These are phyloP conservation scores for Caranx melampygus DNA, from an alignment of 2,113 vertebrate species.

Conservation along the genomic window DNA sequence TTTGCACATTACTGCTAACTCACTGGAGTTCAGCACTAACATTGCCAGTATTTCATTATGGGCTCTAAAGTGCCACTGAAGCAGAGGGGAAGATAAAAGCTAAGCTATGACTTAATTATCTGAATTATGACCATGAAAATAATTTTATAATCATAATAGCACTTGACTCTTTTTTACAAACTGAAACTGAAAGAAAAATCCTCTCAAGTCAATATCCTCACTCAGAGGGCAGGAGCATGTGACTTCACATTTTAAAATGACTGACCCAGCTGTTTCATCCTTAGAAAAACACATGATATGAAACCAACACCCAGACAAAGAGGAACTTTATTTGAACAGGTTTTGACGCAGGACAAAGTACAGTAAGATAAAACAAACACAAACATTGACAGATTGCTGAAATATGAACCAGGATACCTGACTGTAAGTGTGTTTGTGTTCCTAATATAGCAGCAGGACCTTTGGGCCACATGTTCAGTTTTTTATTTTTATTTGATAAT, in stretches of 20 bases:
- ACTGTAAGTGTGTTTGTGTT: neutral
- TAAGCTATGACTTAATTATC: too few species aligned
- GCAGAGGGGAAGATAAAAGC: neutral
- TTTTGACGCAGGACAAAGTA: slow-evolving; percentile 27
- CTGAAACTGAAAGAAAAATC: neutral
- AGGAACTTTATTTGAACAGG: neutral
- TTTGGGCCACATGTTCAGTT: neutral
- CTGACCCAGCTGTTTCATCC: neutral
- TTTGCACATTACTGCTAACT: too few species aligned
- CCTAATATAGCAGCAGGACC: neutral
- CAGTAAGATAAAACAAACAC: neutral
- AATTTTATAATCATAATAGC: neutral
- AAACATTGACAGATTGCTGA: neutral
- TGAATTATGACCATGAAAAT: too few species aligned
- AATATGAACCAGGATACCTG: neutral
- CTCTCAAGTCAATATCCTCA: neutral
- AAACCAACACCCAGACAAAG: neutral
- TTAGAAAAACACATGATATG: neutral
- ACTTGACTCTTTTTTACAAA: too few species aligned
- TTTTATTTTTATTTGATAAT: neutral
- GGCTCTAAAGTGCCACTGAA: neutral
- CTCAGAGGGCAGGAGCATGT: neutral
- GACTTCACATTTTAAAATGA: neutral
- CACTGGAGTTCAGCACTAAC: neutral
- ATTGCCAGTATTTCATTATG: neutral